These are phyloP conservation scores for Ephydatia muelleri DNA, from an alignment of 37 sponge, comb jelly and placozoan species.

Conservation along the genomic window DNA sequence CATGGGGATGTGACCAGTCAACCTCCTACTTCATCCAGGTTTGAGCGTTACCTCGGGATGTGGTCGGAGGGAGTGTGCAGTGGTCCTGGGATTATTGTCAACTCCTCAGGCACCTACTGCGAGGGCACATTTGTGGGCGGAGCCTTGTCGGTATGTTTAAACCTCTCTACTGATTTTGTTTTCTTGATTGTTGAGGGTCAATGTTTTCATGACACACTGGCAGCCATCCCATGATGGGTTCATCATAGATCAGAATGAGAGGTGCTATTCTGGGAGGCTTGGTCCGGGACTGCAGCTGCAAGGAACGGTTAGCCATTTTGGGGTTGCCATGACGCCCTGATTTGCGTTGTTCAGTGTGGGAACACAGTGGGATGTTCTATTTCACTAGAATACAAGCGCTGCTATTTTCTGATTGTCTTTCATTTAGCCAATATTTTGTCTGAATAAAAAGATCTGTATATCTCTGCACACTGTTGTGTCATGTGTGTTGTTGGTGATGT, in stretches of 20 bases:
- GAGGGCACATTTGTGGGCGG: slow-evolving; percentile 64
- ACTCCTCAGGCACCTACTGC: slow-evolving; percentile 68
- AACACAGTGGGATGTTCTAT: no score
- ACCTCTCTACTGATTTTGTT: background rate
- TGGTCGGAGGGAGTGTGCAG: slow-evolving; percentile 51
- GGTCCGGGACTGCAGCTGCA: slow-evolving; percentile 64
- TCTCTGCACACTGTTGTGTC: no score
- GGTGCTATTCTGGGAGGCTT: slow-evolving; percentile 68
- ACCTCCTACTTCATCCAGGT: slow-evolving; percentile 12
- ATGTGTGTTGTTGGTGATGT: no score
- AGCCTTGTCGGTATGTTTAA: slow-evolving; percentile 53
- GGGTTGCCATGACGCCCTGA: no score
- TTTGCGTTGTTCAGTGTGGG: no score
- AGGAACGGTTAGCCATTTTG: slow-evolving; percentile 65
- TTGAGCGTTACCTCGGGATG: slow-evolving; percentile 81
- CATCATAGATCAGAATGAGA: slow-evolving; percentile 61
- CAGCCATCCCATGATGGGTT: slow-evolving; percentile 60
- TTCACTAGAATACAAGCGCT: no score
- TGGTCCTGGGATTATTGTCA: slow-evolving; percentile 73
- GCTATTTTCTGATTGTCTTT: no score
- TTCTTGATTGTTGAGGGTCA: background rate
- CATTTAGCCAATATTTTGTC: no score
- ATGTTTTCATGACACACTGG: background rate
- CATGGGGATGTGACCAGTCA: background rate
- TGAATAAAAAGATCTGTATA: no score